Evolutionary conservation across 2,113 vertebrate species (phyloP).

Genomic region (Edolisoma coerulescens): DNA sequence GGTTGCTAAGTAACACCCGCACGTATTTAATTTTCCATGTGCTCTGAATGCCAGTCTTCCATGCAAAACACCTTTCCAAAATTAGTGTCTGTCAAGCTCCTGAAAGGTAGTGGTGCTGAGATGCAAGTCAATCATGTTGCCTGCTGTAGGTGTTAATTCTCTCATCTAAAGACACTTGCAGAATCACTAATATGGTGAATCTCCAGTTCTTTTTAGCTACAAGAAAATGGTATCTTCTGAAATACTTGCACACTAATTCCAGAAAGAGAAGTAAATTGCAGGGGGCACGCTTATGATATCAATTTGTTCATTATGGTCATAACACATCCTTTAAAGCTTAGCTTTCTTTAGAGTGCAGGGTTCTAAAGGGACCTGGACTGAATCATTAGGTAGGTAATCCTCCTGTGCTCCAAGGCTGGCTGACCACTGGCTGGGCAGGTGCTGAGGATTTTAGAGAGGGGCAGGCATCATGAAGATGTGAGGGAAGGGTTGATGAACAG

Average conservation of each 20-base stretch:
- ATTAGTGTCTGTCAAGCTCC: conserved; percentile 54
- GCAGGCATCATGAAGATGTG: neutral
- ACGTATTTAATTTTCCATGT: conserved; percentile 7
- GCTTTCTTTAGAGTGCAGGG: neutral
- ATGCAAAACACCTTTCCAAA: conserved; percentile 60
- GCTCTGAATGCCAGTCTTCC: conserved; percentile 30
- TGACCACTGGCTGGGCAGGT: neutral
- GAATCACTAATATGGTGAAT: neutral
- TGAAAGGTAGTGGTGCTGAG: conserved; percentile 29
- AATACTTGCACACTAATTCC: neutral
- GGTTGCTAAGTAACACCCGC: conserved; percentile 55
- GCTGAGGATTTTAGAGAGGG: neutral
- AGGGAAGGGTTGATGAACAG: neutral
- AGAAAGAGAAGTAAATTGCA: neutral
- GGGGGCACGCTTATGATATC: neutral
- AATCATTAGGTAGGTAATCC: neutral
- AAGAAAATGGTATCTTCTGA: neutral
- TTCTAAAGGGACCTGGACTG: neutral
- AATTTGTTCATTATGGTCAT: neutral
- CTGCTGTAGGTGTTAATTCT: conserved; percentile 32
- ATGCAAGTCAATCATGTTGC: conserved; percentile 51
- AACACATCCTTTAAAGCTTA: neutral
- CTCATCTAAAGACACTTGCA: neutral
- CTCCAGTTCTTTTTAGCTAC: neutral
- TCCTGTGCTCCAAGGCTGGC: neutral